Evolutionary conservation across 1,140 invertebrate genomes (phyloP).

Genomic region (Zaprionus africanus): DNA sequence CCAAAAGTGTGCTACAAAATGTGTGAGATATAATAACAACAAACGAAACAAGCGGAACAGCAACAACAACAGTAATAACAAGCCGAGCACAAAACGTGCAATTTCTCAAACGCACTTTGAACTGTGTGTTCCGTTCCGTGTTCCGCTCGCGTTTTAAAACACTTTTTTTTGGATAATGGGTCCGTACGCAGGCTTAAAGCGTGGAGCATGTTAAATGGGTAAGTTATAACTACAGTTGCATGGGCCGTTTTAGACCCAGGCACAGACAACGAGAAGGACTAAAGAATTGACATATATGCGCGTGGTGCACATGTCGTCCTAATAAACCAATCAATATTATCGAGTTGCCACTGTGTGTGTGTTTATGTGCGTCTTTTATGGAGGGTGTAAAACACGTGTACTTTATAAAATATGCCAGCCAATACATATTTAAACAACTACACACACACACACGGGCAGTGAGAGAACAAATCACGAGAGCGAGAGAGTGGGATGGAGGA

Average conservation of each 20-base stretch:
- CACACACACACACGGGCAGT: conserved; percentile 9
- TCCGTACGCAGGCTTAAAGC: conserved; percentile 62
- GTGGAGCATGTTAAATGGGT: conserved; percentile 69
- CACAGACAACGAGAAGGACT: conserved; percentile 22
- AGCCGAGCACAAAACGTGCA: conserved; percentile 40
- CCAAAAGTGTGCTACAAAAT: conserved; percentile 70
- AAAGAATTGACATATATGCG: background rate
- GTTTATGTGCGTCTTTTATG: conserved; percentile 16
- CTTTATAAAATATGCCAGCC: conserved; percentile 73
- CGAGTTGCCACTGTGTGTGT: conserved; percentile 46
- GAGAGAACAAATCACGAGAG: background rate
- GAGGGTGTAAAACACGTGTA: conserved; percentile 71
- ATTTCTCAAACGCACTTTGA: conserved; percentile 34
- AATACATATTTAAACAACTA: conserved; percentile 70
- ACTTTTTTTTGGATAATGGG: conserved; percentile 42
- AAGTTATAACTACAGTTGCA: conserved; percentile 41
- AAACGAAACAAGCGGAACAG: conserved; percentile 8
- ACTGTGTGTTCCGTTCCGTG: conserved; percentile 7
- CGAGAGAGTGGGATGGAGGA: background rate
- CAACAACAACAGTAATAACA: conserved; percentile 28
- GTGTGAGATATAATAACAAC: conserved; percentile 53
- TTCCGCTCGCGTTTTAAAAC: conserved; percentile 48
- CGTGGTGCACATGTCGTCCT: conserved; percentile 24
- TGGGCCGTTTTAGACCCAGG: conserved; percentile 19
- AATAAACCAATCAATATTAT: conserved; percentile 71